Evolutionary conservation across 2,888 invertebrate genomes (phyloP).

Genomic region (Folsomia candida): DNA sequence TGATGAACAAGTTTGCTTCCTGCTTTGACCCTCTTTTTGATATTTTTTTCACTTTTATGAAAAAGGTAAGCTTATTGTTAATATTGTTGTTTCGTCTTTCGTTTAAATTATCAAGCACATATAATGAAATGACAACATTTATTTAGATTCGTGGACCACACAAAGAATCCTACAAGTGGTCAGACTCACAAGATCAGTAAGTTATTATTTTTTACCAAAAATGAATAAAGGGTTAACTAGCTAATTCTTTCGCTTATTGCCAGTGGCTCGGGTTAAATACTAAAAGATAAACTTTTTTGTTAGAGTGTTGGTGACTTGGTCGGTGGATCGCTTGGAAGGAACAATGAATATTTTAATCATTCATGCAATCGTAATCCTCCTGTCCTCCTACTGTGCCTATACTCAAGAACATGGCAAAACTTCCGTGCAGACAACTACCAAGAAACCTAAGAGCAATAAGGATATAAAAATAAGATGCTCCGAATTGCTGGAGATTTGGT

Average conservation of each 20-base stretch:
- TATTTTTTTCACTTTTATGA: constrained; percentile 73
- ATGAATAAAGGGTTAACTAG: no score
- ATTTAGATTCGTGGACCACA: constrained; percentile 62
- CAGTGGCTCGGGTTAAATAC: no score
- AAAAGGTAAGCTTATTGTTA: constrained; percentile 58
- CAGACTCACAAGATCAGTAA: constrained; percentile 72
- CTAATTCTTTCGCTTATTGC: no score
- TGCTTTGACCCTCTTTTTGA: constrained; percentile 49
- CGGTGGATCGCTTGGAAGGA: constrained; percentile 66
- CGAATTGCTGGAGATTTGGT: constrained; percentile 79
- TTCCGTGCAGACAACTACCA: not conserved
- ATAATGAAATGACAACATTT: not conserved
- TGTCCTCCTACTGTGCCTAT: constrained; percentile 59
- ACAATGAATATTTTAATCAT: constrained; percentile 76
- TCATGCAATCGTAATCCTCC: constrained; percentile 77
- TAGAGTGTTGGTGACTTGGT: constrained; percentile 75
- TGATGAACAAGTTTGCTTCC: constrained; percentile 62
- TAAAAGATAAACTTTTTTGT: no score
- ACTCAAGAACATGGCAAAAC: constrained; percentile 27
- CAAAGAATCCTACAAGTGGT: constrained; percentile 63
- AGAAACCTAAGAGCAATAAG: not conserved
- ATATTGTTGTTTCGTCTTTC: constrained; percentile 23
- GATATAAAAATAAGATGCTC: constrained; percentile 51
- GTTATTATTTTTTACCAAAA: no score
- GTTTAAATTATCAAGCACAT: not conserved